Percentiles rank a stretch among this genome's conserved stretches.
phyloP scores from a whole-genome alignment of 2,888 invertebrate species.

The Meliscaeva auricollis region DNA sequence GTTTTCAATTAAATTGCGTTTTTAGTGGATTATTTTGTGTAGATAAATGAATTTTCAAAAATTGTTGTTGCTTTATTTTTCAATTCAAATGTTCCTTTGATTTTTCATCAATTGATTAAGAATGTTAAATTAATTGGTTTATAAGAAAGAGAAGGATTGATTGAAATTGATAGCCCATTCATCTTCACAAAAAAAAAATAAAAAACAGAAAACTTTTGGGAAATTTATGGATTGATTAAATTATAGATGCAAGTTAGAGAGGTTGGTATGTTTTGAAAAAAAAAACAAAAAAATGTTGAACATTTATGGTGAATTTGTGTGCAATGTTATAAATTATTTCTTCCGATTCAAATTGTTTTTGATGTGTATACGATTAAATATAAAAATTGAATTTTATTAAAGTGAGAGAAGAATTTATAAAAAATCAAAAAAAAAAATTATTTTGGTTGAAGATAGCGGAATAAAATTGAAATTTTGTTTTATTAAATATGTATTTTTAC shows the following conservation, averaged over 20 bases:
- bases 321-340: not conserved
- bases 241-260: slow-evolving; percentile 42
- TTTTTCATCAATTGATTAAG: slow-evolving; percentile 74
- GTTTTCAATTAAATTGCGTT: slow-evolving; percentile 71
- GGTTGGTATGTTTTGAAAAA: not conserved
- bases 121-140: slow-evolving; percentile 65
- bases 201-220: slow-evolving; percentile 36
- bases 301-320: slow-evolving; percentile 15
- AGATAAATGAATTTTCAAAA: slow-evolving; percentile 65
- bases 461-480: no score
- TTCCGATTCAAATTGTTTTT: no score
- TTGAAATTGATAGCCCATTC: slow-evolving; percentile 69
- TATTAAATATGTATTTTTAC: no score
- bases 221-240: slow-evolving; percentile 66
- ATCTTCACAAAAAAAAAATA: slow-evolving; percentile 51
- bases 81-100: slow-evolving; percentile 62
- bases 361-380: no score
- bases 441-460: no score
- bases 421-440: no score
- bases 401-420: no score
- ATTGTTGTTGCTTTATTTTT: slow-evolving; percentile 51
- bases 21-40: slow-evolving; percentile 67
- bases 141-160: slow-evolving; percentile 16
- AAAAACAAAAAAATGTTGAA: no score
- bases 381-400: no score